Conservation (phyloP, 2,888 invertebrate species). For the Anagyrus pseudococci region DNA sequence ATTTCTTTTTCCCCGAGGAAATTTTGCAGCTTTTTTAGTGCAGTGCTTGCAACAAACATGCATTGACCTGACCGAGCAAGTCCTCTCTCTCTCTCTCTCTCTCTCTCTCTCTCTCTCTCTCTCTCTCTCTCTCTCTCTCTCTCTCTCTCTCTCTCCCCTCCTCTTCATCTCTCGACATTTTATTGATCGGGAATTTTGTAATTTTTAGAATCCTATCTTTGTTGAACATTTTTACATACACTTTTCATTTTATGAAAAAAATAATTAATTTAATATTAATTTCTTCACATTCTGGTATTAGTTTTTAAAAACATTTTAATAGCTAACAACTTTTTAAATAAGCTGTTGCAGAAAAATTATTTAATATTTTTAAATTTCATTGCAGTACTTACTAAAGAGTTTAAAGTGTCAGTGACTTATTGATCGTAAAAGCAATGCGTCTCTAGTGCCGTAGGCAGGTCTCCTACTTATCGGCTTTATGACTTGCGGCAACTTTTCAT, state of each 20-base stretch:
- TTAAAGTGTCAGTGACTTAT: slow-evolving; percentile 34
- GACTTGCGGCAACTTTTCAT: slow-evolving; percentile 24
- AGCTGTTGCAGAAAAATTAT: no score
- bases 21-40: not conserved
- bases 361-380: not conserved
- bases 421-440: slow-evolving; percentile 28
- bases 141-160: no score
- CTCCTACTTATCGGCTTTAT: slow-evolving; percentile 29
- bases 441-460: slow-evolving; percentile 13
- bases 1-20: not conserved
- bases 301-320: no score
- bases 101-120: no score
- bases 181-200: no score
- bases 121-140: no score
- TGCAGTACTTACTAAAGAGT: not conserved
- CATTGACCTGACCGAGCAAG: no score
- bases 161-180: no score
- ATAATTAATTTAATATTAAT: no score
- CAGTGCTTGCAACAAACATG: not conserved
- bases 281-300: no score
- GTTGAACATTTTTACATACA: slow-evolving; percentile 8
- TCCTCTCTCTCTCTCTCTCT: no score
- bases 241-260: slow-evolving; percentile 13
- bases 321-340: no score
- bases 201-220: not conserved